A percentile compares a stretch with the other conserved stretches of the same genome.
Conservation (phyloP, 30 jellyfish, hydroid and myxozoan species). For the Hydra vulgaris region DNA sequence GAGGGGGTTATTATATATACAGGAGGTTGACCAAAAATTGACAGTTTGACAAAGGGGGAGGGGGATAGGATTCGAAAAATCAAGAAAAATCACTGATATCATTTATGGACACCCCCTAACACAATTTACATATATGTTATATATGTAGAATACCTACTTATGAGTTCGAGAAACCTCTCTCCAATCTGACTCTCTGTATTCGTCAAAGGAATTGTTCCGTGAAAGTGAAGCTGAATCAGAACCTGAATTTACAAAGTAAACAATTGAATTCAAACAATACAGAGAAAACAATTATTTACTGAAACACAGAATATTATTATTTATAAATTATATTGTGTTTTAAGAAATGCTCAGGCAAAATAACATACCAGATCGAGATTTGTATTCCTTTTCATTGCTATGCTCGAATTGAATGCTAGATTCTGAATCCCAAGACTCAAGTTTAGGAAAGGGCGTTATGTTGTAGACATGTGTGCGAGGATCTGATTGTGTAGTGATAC, state of each 20-base stretch:
- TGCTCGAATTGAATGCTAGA: not conserved
- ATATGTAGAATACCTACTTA: constrained; percentile 48
- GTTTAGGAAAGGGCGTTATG: constrained; percentile 7
- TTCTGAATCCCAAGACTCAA: constrained; percentile 9
- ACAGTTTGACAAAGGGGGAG: no score
- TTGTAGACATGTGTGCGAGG: constrained; percentile 24
- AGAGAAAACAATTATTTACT: not conserved
- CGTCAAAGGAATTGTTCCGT: constrained; percentile 40
- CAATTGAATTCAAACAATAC: no score
- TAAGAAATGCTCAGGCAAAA: not conserved
- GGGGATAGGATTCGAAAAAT: no score
- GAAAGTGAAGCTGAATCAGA: constrained; percentile 7
- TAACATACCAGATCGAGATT: not conserved
- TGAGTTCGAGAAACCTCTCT: constrained; percentile 75
- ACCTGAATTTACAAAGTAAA: not conserved
- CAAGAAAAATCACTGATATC: no score
- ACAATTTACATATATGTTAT: no score
- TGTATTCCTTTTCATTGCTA: not conserved
- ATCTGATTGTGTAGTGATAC: constrained; percentile 19
- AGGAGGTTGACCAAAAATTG: no score
- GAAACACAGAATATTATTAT: not conserved
- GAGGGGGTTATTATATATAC: no score
- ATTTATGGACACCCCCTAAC: no score
- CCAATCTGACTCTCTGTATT: constrained; percentile 85
- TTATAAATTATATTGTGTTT: no score